These are phyloP conservation scores for Thelaira solivaga DNA, from an alignment of 2,888 invertebrate genomes.

Conservation along the genomic window DNA sequence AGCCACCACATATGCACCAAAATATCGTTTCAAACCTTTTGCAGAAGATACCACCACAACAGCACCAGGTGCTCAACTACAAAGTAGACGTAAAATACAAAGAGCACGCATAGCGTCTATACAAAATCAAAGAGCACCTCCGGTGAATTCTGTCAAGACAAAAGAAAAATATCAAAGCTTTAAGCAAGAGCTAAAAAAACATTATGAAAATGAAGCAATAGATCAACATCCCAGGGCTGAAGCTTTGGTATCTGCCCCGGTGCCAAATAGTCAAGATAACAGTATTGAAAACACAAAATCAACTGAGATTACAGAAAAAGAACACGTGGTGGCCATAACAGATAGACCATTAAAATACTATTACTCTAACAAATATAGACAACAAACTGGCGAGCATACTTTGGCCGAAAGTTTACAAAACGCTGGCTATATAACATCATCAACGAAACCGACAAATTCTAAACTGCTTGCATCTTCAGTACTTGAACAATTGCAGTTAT, in stretches of 20 bases:
- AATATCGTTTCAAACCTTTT: conserved; percentile 66
- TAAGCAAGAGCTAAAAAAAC: conserved; percentile 63
- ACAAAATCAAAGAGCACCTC: conserved; percentile 54
- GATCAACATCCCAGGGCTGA: conserved; percentile 71
- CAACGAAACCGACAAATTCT: conserved; percentile 62
- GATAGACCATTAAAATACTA: conserved; percentile 72
- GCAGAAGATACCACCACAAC: conserved; percentile 54
- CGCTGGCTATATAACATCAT: conserved; percentile 72
- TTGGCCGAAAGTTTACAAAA: conserved; percentile 73
- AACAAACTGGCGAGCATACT: conserved; percentile 70
- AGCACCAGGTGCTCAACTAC: conserved; percentile 8
- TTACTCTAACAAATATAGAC: conserved; percentile 74
- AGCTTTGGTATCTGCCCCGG: conserved; percentile 68
- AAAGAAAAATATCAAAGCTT: conserved; percentile 68
- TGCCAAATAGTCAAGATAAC: conserved; percentile 69
- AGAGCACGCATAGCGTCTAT: conserved; percentile 66
- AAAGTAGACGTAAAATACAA: conserved; percentile 66
- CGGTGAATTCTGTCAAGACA: conserved; percentile 52
- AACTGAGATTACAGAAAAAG: conserved; percentile 64
- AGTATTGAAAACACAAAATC: conserved; percentile 66
- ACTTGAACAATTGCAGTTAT: conserved; percentile 71
- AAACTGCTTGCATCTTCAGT: conserved; percentile 66
- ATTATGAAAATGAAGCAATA: conserved; percentile 68
- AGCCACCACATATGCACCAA: conserved; percentile 76
- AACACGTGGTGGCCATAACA: conserved; percentile 68